Conservation (phyloP, 2,888 invertebrate species). For the Labia minor region DNA sequence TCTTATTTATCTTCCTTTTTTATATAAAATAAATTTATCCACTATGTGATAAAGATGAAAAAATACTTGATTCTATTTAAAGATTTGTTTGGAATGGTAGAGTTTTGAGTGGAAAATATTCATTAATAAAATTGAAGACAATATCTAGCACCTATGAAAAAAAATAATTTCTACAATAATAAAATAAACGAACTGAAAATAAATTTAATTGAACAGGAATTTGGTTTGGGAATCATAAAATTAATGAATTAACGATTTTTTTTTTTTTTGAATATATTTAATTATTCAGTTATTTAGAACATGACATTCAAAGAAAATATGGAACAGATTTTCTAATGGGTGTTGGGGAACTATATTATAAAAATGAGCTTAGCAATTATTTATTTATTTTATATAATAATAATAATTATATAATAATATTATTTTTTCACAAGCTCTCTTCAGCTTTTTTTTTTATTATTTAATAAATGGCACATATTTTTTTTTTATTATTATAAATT, state of each 20-base stretch:
- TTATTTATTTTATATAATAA: too few relatives aligned
- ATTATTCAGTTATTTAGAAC: slow-evolving; percentile 21
- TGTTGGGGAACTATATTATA: slow-evolving; percentile 22
- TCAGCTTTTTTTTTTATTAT: neutral
- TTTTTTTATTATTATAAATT: neutral
- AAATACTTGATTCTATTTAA: too few relatives aligned
- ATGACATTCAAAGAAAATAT: slow-evolving; percentile 25
- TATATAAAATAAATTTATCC: too few relatives aligned
- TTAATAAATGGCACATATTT: neutral
- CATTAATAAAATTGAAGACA: neutral
- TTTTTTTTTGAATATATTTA: neutral
- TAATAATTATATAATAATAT: neutral
- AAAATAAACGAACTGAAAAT: neutral
- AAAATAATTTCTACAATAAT: neutral
- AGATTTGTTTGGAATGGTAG: neutral
- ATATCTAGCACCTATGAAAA: neutral
- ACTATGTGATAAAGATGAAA: too few relatives aligned
- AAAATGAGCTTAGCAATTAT: slow-evolving; percentile 22
- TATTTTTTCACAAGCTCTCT: neutral
- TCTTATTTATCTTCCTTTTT: too few relatives aligned
- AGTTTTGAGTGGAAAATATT: neutral
- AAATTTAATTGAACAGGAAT: neutral
- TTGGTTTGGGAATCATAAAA: too few relatives aligned
- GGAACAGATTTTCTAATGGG: slow-evolving; percentile 21
- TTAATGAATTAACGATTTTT: neutral